phyloP scores from a whole-genome alignment of 2,113 vertebrate genomes.

The Casuarius casuarius region DNA sequence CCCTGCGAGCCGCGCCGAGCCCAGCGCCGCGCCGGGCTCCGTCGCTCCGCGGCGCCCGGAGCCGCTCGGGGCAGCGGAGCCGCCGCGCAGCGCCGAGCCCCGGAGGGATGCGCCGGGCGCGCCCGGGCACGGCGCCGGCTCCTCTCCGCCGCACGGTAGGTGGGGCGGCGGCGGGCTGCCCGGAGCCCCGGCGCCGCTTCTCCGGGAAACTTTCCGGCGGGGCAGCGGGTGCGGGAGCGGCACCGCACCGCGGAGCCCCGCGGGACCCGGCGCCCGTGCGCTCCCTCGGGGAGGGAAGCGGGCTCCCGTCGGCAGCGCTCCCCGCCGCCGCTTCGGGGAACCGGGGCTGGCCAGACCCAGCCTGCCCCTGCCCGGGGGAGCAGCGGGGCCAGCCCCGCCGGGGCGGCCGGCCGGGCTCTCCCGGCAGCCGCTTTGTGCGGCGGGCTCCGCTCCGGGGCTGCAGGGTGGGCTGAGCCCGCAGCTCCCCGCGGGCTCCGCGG shows the following conservation, averaged over 20 bases:
- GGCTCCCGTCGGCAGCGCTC: not conserved
- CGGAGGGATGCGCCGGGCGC: slow-evolving; percentile 12
- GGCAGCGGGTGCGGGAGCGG: not conserved
- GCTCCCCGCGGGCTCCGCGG: not conserved
- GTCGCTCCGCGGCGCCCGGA: not conserved
- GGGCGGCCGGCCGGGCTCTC: not conserved
- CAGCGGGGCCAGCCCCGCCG: not conserved
- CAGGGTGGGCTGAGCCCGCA: no score
- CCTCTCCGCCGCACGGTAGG: slow-evolving; percentile 21
- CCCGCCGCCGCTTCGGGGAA: not conserved
- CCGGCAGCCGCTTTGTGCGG: no score
- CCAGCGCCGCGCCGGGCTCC: not conserved
- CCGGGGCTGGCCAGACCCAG: not conserved
- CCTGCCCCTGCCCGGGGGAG: not conserved
- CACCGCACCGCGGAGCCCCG: not conserved
- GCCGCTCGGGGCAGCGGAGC: not conserved
- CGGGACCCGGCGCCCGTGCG: not conserved
- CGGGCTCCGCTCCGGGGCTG: no score
- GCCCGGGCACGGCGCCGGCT: not conserved
- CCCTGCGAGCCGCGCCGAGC: slow-evolving; percentile 66
- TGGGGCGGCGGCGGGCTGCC: not conserved
- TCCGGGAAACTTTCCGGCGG: slow-evolving; percentile 3
- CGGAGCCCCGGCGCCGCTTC: not conserved
- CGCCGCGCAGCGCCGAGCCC: not conserved
- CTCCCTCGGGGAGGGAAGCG: not conserved